These are phyloP conservation scores for Arizona elegans DNA, from an alignment of 2,113 vertebrate species.

Conservation along the genomic window DNA sequence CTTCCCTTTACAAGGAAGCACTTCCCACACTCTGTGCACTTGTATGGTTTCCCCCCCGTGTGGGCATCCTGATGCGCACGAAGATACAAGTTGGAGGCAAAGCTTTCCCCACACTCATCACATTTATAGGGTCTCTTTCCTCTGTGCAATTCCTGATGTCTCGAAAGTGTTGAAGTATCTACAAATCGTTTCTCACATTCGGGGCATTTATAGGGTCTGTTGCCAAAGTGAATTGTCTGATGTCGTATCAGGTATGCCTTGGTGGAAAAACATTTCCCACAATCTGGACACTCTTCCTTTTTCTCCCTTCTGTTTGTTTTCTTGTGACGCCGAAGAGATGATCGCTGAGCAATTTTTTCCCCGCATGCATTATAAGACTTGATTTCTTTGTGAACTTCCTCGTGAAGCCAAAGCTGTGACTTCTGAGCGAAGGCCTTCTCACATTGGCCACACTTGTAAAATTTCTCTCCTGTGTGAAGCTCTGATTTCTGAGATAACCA, in stretches of 20 bases:
- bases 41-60: not conserved
- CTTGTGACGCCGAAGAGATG: not conserved
- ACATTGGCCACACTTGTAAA: too few species aligned
- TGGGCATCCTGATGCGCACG: not conserved
- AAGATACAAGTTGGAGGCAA: too few species aligned
- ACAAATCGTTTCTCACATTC: not conserved
- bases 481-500: not conserved
- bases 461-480: too few species aligned
- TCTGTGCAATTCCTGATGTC: not conserved
- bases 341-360: too few species aligned
- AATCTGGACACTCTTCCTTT: not conserved
- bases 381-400: not conserved
- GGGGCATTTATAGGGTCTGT: not conserved
- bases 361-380: too few species aligned
- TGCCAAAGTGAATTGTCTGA: not conserved
- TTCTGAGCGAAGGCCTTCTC: too few species aligned
- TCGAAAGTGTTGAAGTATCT: not conserved
- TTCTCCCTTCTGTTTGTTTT: too few species aligned
- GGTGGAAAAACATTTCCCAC: not conserved
- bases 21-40: not conserved
- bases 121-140: not conserved
- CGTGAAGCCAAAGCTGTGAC: not conserved
- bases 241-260: not conserved
- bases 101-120: not conserved
- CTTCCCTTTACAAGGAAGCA: not conserved